Percentiles rank a stretch among this genome's conserved stretches.
These are phyloP conservation scores for Tiliacea citrago DNA, from an alignment of 2,888 invertebrate genomes.

Conservation along the genomic window DNA sequence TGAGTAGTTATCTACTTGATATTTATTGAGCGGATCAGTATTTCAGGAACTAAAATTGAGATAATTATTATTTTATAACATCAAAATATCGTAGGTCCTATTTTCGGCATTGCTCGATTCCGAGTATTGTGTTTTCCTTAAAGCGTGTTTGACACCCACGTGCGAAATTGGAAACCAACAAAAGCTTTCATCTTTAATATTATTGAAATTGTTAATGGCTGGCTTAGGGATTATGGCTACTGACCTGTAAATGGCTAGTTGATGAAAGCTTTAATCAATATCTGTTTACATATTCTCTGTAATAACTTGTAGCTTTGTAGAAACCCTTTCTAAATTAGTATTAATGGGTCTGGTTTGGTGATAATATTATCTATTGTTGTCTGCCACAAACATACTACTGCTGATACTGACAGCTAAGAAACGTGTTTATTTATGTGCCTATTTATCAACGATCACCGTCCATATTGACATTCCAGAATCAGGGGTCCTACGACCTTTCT, in stretches of 20 bases:
- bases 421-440: constrained; percentile 10
- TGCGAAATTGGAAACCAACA: background rate
- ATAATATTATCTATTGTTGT: constrained; percentile 20
- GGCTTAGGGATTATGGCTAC: background rate
- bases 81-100: constrained; percentile 14
- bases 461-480: constrained; percentile 45
- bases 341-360: constrained; percentile 18
- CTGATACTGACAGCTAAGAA: background rate
- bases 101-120: constrained; percentile 11
- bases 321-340: constrained; percentile 15
- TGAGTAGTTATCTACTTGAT: constrained; percentile 7
- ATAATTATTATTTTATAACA: constrained; percentile 1
- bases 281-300: constrained; percentile 9
- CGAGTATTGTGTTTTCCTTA: background rate
- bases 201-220: constrained; percentile 10
- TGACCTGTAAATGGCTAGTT: background rate
- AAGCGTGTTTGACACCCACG: constrained; percentile 14
- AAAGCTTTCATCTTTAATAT: background rate
- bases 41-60: background rate
- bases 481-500: constrained; percentile 49
- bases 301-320: background rate
- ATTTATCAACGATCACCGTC: constrained; percentile 35
- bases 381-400: constrained; percentile 18
- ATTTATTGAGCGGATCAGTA: background rate
- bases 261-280: constrained; percentile 12